Base-by-base conservation (phyloP, 92 coral and sea anemone genomes). In the Plumapathes pennacea region DNA sequence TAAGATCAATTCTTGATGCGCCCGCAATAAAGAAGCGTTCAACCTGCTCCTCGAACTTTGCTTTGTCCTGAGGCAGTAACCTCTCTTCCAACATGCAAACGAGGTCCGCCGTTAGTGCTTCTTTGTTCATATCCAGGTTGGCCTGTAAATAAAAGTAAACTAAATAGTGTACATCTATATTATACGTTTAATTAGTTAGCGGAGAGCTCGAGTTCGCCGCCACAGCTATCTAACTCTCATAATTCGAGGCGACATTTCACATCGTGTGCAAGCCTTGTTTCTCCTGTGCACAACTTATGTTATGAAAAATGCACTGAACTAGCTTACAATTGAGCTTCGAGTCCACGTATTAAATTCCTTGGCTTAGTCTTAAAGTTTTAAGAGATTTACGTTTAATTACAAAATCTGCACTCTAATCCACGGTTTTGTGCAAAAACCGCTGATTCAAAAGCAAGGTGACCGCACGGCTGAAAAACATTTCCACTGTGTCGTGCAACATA, bases 61-160 rank as follows among this genome's bases (percentile, higher is more conserved):
- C 70, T 5, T 7, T 23, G 45, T 10, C 19, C 20, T 45, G 32
- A 11, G 42, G 34, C 0, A 40, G 41, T 15, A 25, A 23, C 10
- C 32, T 31, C 22, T 17, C 70, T 19, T 38, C 46, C 26, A 58
- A 8, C 20, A 68, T 9, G 24, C 76, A 68, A 11, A 58, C 54
- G 0, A 68, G 45, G 18, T 61, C 73, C 2, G 32, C 45, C 26
- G 59, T 28, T 10, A 69, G 36, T 10, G 3, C 71, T 21, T 41
- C 76, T 24, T 68, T 68, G 57, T 68, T 69, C 46, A 59, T 46
- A 24, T 60, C 77, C 6, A 69, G 69, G 53, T 57, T 59, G n/a
- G 43, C 46, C 77, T 69, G 20, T 29, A 30, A 28, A 10, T 13
- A 23, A 49, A 10, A 9, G 30, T 18, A 18, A n/a, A n/a, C n/a